phyloP scores from a whole-genome alignment of 2,113 vertebrate genomes.

The Panurus biarmicus region DNA sequence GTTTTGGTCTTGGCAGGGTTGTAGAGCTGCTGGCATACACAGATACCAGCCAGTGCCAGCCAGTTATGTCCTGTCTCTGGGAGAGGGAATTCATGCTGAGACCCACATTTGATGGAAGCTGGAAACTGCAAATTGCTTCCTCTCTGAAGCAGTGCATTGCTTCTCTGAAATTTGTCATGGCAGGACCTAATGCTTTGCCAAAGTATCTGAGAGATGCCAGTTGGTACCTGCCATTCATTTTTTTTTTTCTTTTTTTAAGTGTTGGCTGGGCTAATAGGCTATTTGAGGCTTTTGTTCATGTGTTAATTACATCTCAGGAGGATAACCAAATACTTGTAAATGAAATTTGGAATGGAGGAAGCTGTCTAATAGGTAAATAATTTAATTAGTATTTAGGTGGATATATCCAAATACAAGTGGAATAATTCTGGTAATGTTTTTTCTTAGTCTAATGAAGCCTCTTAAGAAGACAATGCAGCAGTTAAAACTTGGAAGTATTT shows the following conservation, averaged over 20 bases:
- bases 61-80: neutral
- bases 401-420: neutral
- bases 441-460: neutral
- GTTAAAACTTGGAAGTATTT: neutral
- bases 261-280: neutral
- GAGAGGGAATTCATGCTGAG: neutral
- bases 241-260: neutral
- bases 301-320: neutral
- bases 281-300: neutral
- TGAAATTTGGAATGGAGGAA: neutral
- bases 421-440: neutral
- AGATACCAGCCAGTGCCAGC: neutral
- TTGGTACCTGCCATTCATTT: constrained; percentile 18
- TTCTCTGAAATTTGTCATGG: neutral
- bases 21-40: neutral
- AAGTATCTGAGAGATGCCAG: neutral
- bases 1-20: neutral
- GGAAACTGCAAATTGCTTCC: neutral
- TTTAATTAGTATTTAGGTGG: neutral
- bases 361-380: neutral
- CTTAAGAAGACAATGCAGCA: neutral
- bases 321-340: neutral
- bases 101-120: neutral
- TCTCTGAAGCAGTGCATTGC: neutral
- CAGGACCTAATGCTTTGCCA: neutral